Base-by-base conservation (phyloP, 2,113 vertebrate species). In the Propithecus coquereli region DNA sequence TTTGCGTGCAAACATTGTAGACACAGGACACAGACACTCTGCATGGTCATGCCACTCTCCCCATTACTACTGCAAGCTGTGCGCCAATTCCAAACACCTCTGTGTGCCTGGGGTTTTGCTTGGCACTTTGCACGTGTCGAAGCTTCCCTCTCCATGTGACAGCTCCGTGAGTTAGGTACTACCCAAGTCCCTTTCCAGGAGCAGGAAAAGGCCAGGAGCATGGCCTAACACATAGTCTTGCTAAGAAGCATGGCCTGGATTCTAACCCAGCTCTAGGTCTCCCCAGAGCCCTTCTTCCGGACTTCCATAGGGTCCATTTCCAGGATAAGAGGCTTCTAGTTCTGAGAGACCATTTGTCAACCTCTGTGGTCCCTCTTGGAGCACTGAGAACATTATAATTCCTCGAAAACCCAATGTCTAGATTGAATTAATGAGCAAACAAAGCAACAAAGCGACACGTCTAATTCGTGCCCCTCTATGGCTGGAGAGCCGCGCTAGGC, bases 391-490 rank as follows among this genome's bases (percentile, higher is more conserved):
- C 50, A 8, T 57, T 73, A 5, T 40, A 65, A 68, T 59, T 85
- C 76, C 84, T 94, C 40, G 79, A 66, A 94, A 95, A 20, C 50
- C 57, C 90, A 47, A 12, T 2, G 12, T 92, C 97, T 95, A 93
- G 71, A 66, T 77, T 52, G 32, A 90, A 87, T 92, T 87, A 90
- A 96, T 65, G 92, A 94, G 84, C 50, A 73, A 87, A 93, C 57
- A 87, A 91, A 94, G 94, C 87, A 86, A 61, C 30, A 47, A 85
- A 87, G 70, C 63, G 6, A 4, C 3, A 8, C 23, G 47, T 43
- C 74, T 65, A 50, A 71, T 12, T 22, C 16, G 2, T 0, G 8
- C 45, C 50, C 87, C 40, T 37, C 90, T 13, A 5, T 2, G 16
- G 25, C 30, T 63, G 74, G 66, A 40, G 65, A 6, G 23, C 66